Percentiles rank a stretch among this genome's conserved stretches.
phyloP scores from a whole-genome alignment of 2,888 invertebrate species.

The Dryobota labecula region DNA sequence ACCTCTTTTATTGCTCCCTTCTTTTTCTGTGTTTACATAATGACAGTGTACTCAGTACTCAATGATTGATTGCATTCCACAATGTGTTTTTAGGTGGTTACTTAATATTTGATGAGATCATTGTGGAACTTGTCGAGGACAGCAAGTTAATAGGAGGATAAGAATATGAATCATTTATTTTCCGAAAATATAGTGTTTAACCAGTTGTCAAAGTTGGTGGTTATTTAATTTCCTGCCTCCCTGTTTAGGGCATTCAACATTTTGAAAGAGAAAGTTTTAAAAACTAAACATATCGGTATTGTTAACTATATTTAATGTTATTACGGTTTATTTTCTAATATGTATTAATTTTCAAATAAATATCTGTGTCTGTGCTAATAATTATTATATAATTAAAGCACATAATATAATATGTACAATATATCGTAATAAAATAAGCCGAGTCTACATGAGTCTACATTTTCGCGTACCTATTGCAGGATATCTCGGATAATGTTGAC shows the following conservation, averaged over 20 bases:
- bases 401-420: no score
- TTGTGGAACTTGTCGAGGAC: background rate
- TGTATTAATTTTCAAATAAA: no score
- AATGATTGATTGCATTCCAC: background rate
- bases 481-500: constrained; percentile 74
- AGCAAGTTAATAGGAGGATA: background rate
- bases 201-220: no score
- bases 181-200: background rate
- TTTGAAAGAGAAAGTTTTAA: no score
- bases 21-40: background rate
- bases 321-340: no score
- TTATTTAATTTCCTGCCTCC: no score
- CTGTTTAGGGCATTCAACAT: no score
- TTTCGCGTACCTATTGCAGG: constrained; percentile 71
- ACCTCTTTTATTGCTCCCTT: background rate
- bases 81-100: background rate
- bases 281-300: no score
- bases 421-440: no score
- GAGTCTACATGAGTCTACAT: background rate
- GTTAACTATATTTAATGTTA: no score
- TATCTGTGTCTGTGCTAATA: no score
- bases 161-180: background rate
- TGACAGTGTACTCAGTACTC: background rate
- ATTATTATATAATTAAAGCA: background rate
- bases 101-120: background rate